Base-by-base conservation (phyloP, 2,888 invertebrate genomes). In the Ptychoptera contaminata region DNA sequence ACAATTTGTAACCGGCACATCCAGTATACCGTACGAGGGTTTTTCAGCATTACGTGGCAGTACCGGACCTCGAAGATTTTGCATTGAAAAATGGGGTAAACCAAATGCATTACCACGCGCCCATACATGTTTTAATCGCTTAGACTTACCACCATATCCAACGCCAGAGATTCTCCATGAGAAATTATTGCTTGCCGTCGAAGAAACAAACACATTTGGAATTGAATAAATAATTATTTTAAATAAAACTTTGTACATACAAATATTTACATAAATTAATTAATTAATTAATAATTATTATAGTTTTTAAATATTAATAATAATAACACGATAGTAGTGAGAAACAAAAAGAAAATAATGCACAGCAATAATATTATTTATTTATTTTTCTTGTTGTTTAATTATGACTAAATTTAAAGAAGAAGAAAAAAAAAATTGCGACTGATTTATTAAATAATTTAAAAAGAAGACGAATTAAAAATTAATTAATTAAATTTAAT, bases 1-100 rank as follows among this genome's bases (percentile, higher is more conserved):
- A 32, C 92, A 94, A 68, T 97, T 97, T 69, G 96, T 97, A 48
- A 97, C 97, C 8, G 97, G 97, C 37, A 96, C 96, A 1, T 93
- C 94, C 0, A 93, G 92, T 56, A 90, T 97, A 56, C 97, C 97
- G 0, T 96, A 92, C 65, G 96, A 97, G 64, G 97, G 97, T 2
- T 97, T 97, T 69, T 74, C 91, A 0, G 94, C 94, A 2, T 68
- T 97, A 46, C 74, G 96, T 37, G 97, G 97, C 45, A 92, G 91
- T 8, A 93, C 92, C 38, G 96, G 96, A 1, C 93, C 93, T 35
- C 74, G 94, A 12, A 84, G 92, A 55, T 96, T 94, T 70, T 94
- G 93, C 68, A 86, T 94, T 55, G 94, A 96, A 66, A 92, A 93
- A 62, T 94, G 93, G 93, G 94, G 94, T 49, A 85, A 90, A 61